Evolutionary conservation across 2,113 vertebrate species (phyloP).

Genomic region (Lucifuga dentata): DNA sequence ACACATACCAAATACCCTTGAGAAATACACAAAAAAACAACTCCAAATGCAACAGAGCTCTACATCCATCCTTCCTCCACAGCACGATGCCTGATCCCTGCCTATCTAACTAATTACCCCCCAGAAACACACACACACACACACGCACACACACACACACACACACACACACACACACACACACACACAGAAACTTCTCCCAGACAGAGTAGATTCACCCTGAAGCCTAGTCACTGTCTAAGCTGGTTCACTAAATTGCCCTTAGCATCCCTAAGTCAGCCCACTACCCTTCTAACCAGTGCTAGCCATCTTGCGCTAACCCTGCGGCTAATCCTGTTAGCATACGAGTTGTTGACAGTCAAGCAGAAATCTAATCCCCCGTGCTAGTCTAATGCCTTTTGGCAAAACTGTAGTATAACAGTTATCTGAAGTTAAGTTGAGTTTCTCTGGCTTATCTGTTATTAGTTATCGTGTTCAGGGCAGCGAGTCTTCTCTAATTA

Average conservation of each 20-base stretch:
- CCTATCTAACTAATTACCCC: conserved; percentile 57
- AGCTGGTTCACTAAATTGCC: conserved; percentile 36
- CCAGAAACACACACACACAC: neutral
- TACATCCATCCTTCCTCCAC: conserved; percentile 35
- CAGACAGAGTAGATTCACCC: conserved; percentile 26
- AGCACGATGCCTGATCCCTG: conserved; percentile 37
- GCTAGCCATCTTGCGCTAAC: conserved; percentile 45
- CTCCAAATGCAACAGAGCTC: conserved; percentile 35
- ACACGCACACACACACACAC: too few species aligned
- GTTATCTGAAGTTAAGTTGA: conserved; percentile 39
- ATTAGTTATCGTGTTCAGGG: conserved; percentile 26
- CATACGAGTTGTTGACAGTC: conserved; percentile 38
- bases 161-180: too few species aligned
- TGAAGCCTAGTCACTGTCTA: conserved; percentile 22
- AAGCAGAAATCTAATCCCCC: conserved; percentile 42
- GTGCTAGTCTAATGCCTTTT: conserved; percentile 27
- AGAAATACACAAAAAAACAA: conserved; percentile 22
- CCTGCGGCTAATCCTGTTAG: conserved; percentile 68
- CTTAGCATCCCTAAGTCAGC: conserved; percentile 25
- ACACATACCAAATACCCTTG: conserved; percentile 7
- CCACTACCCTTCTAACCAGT: conserved; percentile 41
- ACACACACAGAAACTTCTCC: conserved; percentile 3
- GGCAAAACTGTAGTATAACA: conserved; percentile 43
- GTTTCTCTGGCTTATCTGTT: conserved; percentile 42
- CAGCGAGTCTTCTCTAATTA: conserved; percentile 40